phyloP scores from a whole-genome alignment of 2,797 vertebrate genomes.

The Chelmon rostratus region DNA sequence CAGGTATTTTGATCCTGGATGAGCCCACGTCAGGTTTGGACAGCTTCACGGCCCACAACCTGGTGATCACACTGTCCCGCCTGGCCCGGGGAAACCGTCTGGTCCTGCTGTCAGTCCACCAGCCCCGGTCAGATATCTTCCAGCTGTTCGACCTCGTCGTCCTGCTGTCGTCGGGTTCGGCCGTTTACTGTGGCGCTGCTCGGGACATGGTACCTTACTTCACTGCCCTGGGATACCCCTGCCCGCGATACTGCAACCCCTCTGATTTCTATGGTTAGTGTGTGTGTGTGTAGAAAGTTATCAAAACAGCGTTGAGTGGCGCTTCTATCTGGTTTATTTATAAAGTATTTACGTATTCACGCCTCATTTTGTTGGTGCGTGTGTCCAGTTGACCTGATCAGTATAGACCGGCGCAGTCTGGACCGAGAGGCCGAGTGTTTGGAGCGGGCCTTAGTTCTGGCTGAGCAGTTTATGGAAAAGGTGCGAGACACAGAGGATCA shows the following conservation, averaged over 20 bases:
- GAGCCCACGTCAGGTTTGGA: conserved; percentile 97
- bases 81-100: conserved; percentile 95
- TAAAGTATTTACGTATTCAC: too few species aligned
- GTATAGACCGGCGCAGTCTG: conserved; percentile 89
- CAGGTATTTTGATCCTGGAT: conserved; percentile 96
- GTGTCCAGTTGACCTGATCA: conserved; percentile 91
- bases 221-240: conserved; percentile 91
- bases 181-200: conserved; percentile 91
- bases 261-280: conserved; percentile 95
- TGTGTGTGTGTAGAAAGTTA: not conserved
- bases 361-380: conserved; percentile 21
- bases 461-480: conserved; percentile 89
- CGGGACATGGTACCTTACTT: conserved; percentile 95
- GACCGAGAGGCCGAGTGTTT: conserved; percentile 89
- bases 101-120: conserved; percentile 95
- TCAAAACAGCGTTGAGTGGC: not conserved
- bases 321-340: conserved; percentile 7
- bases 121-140: conserved; percentile 97
- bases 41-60: conserved; percentile 97
- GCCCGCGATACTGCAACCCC: conserved; percentile 95
- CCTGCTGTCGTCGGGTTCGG: conserved; percentile 92
- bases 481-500: conserved; percentile 88
- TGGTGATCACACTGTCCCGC: conserved; percentile 94
- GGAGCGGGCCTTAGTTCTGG: conserved; percentile 85
- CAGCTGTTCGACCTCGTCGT: conserved; percentile 95